Evolutionary conservation across 2,797 vertebrate species (phyloP), one percentile per base, ranked within the genome.

Genomic region (Crenuchus spilurus): DNA sequence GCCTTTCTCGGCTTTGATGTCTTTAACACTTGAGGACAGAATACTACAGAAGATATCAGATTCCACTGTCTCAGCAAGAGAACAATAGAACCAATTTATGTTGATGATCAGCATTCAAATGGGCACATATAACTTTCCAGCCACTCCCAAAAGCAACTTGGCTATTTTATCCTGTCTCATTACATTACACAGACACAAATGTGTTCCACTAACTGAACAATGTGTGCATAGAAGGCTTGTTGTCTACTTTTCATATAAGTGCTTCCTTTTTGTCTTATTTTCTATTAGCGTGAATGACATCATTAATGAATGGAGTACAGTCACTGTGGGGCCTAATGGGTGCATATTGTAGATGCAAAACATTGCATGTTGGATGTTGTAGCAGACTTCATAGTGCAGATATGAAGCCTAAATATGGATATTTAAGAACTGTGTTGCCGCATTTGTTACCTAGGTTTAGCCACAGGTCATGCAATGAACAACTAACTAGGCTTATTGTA

Each of bases 171-270:
- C 20, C 14, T 3, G 24, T 9, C 60, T 28, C 60, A 44, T 63
- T 63, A 16, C 31, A 41, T 20, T 9, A 18, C 41, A 49, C 18
- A 37, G 39, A 57, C 20, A 44, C 39, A 73, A 9, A 73, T n/a
- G 10, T 54, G n/a, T 63, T 46, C 28, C 42, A 24, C 64, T 51
- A 37, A 9, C 48, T 13, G 46, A 67, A 67, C 64, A 67, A 37
- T 14, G 46, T 16, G 6, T 13, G 60, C 3, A 63, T 63, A 8
- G 20, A 26, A 7, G 20, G 60, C 37, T 44, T 26, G 22, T 18
- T 42, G 22, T 13, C 20, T 42, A 20, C 57, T 28, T 20, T 31
- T 65, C 46, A 24, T 52, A 14, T 14, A 8, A 49, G 31, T 11
- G 16, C n/a, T 37, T 4, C 46, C n/a, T 35, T 44, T 67, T 7